Evolutionary conservation across 2,888 invertebrate genomes (phyloP).

Genomic region (Itoplectis maculator): DNA sequence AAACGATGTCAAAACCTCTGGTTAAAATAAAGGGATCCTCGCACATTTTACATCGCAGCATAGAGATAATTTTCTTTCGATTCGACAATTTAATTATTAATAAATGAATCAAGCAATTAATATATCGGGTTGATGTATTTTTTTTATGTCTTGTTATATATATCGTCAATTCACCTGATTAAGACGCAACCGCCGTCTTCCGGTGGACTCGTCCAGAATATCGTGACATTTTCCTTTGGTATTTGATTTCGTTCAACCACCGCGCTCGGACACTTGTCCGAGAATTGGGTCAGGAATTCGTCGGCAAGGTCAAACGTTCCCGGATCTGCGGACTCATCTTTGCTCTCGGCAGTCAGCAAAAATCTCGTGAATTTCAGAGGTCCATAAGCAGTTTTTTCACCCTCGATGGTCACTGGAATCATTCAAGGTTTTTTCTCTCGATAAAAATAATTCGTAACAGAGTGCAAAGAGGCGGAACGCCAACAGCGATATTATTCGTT

Average conservation of each 20-base stretch:
- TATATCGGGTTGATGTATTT: neutral
- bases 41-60: too few species aligned
- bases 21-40: neutral
- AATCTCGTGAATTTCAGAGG: slow-evolving; percentile 93
- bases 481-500: neutral
- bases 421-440: neutral
- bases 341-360: slow-evolving; percentile 90
- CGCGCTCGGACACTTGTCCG: slow-evolving; percentile 94
- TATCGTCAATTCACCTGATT: slow-evolving; percentile 87
- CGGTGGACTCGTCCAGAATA: slow-evolving; percentile 96
- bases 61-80: too few species aligned
- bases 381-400: slow-evolving; percentile 85
- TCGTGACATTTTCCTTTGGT: slow-evolving; percentile 93
- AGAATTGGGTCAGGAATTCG: slow-evolving; percentile 89
- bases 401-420: slow-evolving; percentile 88
- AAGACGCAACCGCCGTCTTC: slow-evolving; percentile 94
- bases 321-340: slow-evolving; percentile 84
- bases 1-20: neutral
- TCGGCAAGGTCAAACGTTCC: slow-evolving; percentile 82
- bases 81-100: neutral
- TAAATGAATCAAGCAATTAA: neutral
- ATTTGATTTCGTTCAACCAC: slow-evolving; percentile 92
- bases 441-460: neutral
- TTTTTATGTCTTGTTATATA: neutral
- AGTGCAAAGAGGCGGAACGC: neutral